Percentiles rank a stretch among this genome's conserved stretches.
phyloP scores from a whole-genome alignment of 2,113 vertebrate species.

The Malurus melanocephalus region DNA sequence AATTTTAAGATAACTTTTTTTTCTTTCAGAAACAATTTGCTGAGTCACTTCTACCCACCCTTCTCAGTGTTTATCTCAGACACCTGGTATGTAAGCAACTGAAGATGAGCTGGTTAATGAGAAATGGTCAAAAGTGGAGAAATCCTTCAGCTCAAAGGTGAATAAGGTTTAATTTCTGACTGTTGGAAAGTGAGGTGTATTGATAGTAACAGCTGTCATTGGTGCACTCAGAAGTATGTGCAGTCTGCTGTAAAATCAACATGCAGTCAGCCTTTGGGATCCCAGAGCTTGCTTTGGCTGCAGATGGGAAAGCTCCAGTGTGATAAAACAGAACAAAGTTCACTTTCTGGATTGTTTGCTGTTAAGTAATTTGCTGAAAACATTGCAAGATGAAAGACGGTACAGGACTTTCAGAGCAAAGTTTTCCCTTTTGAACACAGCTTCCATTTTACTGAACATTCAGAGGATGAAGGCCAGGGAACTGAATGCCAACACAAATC shows the following conservation, averaged over 20 bases:
- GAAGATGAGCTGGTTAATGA: slow-evolving; percentile 18
- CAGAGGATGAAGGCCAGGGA: background rate
- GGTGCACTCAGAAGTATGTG: background rate
- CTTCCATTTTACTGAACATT: background rate
- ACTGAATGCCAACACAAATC: background rate
- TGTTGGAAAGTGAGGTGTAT: background rate
- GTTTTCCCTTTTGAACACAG: background rate
- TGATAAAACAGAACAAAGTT: slow-evolving; percentile 3
- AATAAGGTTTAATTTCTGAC: background rate
- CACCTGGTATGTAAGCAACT: background rate
- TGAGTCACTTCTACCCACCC: too few species aligned
- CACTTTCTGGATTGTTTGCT: background rate
- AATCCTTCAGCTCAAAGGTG: background rate
- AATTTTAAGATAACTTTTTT: background rate
- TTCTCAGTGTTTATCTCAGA: background rate
- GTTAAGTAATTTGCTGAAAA: background rate
- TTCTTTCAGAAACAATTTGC: too few species aligned
- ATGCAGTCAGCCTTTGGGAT: background rate
- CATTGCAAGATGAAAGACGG: background rate
- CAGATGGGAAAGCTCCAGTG: background rate
- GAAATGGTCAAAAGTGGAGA: background rate
- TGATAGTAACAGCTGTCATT: background rate
- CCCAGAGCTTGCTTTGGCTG: background rate
- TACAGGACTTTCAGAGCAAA: background rate
- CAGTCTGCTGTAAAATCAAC: slow-evolving; percentile 17